phyloP scores from a whole-genome alignment of 2,113 vertebrate genomes.

The Paramormyrops kingsleyae region DNA sequence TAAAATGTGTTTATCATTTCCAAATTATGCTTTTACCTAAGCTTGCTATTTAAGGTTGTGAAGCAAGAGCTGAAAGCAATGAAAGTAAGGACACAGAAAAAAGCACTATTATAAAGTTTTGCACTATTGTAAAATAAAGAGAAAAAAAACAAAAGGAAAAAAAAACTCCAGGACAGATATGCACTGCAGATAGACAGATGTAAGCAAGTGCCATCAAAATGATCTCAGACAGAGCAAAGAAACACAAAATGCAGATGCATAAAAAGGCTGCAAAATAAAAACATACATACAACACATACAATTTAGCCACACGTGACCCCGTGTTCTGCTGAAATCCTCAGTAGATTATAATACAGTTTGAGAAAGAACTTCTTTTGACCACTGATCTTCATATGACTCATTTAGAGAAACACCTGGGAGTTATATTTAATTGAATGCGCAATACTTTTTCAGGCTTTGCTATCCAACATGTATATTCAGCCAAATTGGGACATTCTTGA shows the following conservation, averaged over 20 bases:
- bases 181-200: conserved; percentile 11
- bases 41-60: not conserved
- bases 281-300: conserved; percentile 9
- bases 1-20: conserved; percentile 17
- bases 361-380: not conserved
- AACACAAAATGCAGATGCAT: not conserved
- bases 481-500: not conserved
- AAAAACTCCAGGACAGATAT: not conserved
- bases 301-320: not conserved
- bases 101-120: conserved; percentile 1
- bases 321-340: not conserved
- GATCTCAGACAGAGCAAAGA: not conserved
- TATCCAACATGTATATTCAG: not conserved
- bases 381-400: not conserved
- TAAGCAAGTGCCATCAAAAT: not conserved
- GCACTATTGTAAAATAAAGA: not conserved
- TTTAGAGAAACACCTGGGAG: not conserved
- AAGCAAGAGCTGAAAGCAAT: not conserved
- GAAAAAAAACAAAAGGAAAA: not conserved
- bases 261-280: not conserved
- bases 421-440: not conserved
- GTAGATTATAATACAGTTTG: not conserved
- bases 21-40: conserved; percentile 7
- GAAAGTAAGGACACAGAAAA: not conserved
- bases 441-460: not conserved